Evolutionary conservation across 2,797 vertebrate genomes (phyloP).

Genomic region (Syngnathus rostellatus): DNA sequence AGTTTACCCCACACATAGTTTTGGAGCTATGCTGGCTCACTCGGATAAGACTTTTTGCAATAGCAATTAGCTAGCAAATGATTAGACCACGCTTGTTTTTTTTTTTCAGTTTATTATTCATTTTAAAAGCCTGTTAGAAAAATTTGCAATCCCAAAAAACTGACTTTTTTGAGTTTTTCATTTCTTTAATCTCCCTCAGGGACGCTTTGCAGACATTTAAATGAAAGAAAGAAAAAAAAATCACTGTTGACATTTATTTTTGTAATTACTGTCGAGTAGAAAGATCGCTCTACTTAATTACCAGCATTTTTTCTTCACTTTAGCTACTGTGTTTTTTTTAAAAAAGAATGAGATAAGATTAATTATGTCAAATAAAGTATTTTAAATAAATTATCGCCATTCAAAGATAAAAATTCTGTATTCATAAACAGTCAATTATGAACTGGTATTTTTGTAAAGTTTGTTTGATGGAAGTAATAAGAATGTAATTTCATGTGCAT

Average conservation of each 20-base stretch:
- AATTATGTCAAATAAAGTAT: no score
- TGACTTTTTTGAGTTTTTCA: constrained; percentile 48
- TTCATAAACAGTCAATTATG: no score
- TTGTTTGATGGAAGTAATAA: no score
- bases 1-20: constrained; percentile 26
- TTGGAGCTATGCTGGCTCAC: constrained; percentile 30
- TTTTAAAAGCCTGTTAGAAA: no score
- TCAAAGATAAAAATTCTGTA: constrained; percentile 75
- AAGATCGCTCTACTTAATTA: constrained; percentile 93
- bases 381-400: constrained; percentile 75
- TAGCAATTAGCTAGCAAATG: no score
- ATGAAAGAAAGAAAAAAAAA: constrained; percentile 74
- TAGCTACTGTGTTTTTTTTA: constrained; percentile 87
- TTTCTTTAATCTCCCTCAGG: constrained; percentile 74
- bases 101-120: no score
- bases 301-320: constrained; percentile 79
- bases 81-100: no score
- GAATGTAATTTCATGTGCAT: background rate
- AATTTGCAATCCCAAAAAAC: background rate
- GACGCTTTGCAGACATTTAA: constrained; percentile 76
- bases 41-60: constrained; percentile 31
- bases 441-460: no score
- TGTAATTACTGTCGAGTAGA: constrained; percentile 87
- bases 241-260: constrained; percentile 88
- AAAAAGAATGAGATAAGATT: constrained; percentile 83